A percentile compares a stretch with the other conserved stretches of the same genome.
Conservation (phyloP, 2,797 vertebrate species). For the Loriculus beryllinus region DNA sequence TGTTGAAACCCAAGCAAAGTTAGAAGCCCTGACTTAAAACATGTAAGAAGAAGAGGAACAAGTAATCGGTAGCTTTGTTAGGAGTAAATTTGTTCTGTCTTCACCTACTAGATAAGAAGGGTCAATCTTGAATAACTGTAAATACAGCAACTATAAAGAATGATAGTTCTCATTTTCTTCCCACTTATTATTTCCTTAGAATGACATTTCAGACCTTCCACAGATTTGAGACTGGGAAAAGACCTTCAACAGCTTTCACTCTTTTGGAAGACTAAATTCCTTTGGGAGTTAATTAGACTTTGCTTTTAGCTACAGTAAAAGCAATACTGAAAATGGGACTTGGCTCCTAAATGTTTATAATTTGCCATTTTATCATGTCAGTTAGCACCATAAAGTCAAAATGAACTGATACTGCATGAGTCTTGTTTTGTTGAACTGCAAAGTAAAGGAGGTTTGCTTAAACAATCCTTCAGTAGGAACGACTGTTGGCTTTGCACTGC, state of each 20-base stretch:
- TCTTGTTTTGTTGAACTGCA: neutral
- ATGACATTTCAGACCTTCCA: neutral
- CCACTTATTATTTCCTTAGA: neutral
- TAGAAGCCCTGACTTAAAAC: neutral
- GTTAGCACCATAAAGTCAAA: neutral
- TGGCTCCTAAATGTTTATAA: neutral
- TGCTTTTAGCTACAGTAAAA: neutral
- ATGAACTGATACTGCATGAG: neutral
- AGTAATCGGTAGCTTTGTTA: neutral
- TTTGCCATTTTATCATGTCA: neutral
- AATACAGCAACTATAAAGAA: neutral
- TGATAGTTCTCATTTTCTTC: neutral
- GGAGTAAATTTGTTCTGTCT: conserved; percentile 65
- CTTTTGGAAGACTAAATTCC: neutral
- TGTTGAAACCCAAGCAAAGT: conserved; percentile 6
- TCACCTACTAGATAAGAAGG: conserved; percentile 54
- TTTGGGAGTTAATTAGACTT: neutral
- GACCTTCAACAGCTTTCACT: neutral
- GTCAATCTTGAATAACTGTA: neutral
- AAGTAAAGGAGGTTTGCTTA: neutral
- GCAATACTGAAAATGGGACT: neutral
- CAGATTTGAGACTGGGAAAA: neutral
- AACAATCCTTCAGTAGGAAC: neutral
- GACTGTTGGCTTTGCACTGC: neutral
- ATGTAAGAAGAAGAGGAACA: neutral